Evolutionary conservation across 2,888 invertebrate genomes (phyloP).

Genomic region (Apoderus coryli): DNA sequence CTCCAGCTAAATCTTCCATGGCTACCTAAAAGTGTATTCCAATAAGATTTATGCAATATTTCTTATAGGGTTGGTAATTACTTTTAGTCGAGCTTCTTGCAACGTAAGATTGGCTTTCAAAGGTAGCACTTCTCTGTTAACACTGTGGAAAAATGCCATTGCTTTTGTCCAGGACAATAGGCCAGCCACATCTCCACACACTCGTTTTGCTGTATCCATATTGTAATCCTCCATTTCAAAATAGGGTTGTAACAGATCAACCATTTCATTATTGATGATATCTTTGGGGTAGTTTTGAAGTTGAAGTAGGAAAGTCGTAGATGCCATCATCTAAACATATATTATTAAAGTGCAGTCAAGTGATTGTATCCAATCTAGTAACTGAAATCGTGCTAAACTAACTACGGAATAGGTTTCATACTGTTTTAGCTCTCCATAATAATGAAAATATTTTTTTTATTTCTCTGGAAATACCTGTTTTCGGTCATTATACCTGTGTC

Average conservation of each 20-base stretch:
- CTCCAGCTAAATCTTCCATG: conserved; percentile 76
- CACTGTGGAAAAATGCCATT: conserved; percentile 89
- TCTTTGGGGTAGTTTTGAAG: conserved; percentile 93
- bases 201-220: conserved; percentile 90
- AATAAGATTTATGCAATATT: no score
- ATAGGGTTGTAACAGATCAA: conserved; percentile 82
- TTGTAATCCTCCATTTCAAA: conserved; percentile 94
- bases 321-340: conserved; percentile 75
- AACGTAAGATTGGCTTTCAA: conserved; percentile 81
- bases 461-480: no score
- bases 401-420: no score
- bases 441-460: no score
- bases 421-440: no score
- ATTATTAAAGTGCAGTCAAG: no score
- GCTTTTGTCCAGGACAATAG: conserved; percentile 92
- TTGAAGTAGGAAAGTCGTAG: conserved; percentile 80
- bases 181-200: conserved; percentile 91
- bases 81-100: conserved; percentile 79
- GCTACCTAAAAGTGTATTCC: conserved; percentile 54
- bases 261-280: conserved; percentile 93
- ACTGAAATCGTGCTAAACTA: no score
- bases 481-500: no score
- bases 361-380: no score
- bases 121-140: conserved; percentile 92
- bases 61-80: conserved; percentile 20